Conservation (phyloP, 1,140 invertebrate species). For the Anoplophora glabripennis region DNA sequence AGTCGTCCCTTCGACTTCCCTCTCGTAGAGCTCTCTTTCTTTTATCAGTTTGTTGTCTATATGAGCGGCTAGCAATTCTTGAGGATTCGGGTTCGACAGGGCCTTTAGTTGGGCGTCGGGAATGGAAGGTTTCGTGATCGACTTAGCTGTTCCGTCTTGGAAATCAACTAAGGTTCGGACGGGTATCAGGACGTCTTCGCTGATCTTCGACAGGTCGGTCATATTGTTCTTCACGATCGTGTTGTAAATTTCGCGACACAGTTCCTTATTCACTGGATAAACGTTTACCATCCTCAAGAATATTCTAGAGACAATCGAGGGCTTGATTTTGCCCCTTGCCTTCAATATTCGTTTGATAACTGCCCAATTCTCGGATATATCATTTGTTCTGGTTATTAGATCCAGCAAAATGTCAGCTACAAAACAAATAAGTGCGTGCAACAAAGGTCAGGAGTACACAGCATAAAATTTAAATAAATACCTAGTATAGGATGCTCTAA, state of each 20-base stretch:
- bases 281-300: not conserved
- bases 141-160: not conserved
- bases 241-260: constrained; percentile 8
- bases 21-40: no score
- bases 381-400: not conserved
- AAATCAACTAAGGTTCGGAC: not conserved
- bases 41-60: no score
- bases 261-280: not conserved
- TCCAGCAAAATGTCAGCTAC: constrained; percentile 7
- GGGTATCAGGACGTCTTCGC: not conserved
- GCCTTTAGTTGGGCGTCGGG: no score
- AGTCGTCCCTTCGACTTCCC: no score
- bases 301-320: not conserved
- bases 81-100: no score
- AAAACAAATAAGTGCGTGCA: no score
- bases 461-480: no score
- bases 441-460: no score
- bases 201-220: not conserved
- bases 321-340: not conserved
- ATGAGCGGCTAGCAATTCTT: no score
- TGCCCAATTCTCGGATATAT: constrained; percentile 3
- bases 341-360: not conserved
- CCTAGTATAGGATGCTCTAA: not conserved
- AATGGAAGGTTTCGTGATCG: no score
- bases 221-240: not conserved